phyloP scores from a whole-genome alignment of 2,113 vertebrate species.

The Glaucomys volans region DNA sequence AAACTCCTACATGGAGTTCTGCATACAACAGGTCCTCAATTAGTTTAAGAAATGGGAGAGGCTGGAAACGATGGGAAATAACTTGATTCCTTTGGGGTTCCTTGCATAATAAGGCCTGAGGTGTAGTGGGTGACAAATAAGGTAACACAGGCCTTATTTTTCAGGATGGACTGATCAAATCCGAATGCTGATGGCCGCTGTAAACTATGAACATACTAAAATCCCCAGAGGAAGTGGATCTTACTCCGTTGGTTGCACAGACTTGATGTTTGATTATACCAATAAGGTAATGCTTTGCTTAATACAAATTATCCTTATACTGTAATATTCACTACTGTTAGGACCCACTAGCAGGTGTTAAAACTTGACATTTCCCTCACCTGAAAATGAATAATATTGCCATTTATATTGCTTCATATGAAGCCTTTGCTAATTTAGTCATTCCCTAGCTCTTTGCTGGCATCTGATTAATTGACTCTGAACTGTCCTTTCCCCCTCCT shows the following conservation, averaged over 20 bases:
- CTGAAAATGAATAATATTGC: background rate
- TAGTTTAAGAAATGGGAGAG: background rate
- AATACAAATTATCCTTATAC: background rate
- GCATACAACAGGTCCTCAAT: background rate
- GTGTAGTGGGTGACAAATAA: background rate
- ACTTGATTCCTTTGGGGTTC: background rate
- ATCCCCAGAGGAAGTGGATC: slow-evolving; percentile 94
- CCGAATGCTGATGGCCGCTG: slow-evolving; percentile 13
- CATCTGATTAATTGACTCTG: background rate
- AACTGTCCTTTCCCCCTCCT: background rate
- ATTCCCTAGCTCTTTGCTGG: background rate
- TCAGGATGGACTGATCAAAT: slow-evolving; percentile 62
- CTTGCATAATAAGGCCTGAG: background rate
- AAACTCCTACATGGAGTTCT: background rate
- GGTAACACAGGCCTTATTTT: slow-evolving; percentile 32
- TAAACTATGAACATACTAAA: slow-evolving; percentile 79
- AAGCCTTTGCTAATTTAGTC: background rate
- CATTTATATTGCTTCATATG: background rate
- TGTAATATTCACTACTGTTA: background rate
- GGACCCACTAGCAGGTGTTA: background rate
- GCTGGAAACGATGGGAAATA: background rate
- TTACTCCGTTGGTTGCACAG: slow-evolving; percentile 92
- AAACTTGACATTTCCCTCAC: background rate
- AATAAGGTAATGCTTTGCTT: slow-evolving; percentile 85
- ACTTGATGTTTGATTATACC: slow-evolving; percentile 94